Percentiles rank a stretch among this genome's conserved stretches.
phyloP scores from a whole-genome alignment of 2,888 invertebrate genomes.

The Arctia plantaginis region DNA sequence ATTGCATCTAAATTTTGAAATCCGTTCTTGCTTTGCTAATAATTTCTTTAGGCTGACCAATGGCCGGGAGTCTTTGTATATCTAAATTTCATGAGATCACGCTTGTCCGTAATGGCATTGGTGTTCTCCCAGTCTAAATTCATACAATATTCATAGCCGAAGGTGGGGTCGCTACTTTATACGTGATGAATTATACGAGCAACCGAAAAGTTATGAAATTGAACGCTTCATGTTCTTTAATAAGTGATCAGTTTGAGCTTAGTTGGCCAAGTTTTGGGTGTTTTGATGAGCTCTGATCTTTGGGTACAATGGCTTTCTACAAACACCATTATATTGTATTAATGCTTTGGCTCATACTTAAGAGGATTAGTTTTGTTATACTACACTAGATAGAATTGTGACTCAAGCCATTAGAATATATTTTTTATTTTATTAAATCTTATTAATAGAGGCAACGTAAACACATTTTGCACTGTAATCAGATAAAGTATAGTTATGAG shows the following conservation, averaged over 20 bases:
- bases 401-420: neutral
- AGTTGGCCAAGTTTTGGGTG: constrained; percentile 15
- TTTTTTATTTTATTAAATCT: no score
- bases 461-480: no score
- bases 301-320: constrained; percentile 7
- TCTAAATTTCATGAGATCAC: constrained; percentile 61
- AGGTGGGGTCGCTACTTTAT: constrained; percentile 41
- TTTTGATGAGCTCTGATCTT: constrained; percentile 12
- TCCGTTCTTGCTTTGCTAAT: constrained; percentile 26
- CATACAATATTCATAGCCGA: constrained; percentile 59
- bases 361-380: neutral
- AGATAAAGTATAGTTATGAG: no score
- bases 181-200: constrained; percentile 40
- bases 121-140: constrained; percentile 56
- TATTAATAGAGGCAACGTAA: no score
- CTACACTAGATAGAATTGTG: neutral
- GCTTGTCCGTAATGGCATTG: constrained; percentile 53
- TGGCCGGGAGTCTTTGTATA: constrained; percentile 32
- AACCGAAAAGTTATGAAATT: constrained; percentile 41
- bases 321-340: constrained; percentile 9
- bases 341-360: constrained; percentile 5
- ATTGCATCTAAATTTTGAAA: neutral
- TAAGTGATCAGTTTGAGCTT: constrained; percentile 30
- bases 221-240: constrained; percentile 31
- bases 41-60: constrained; percentile 43